A percentile compares a stretch with the other conserved stretches of the same genome.
phyloP scores from a whole-genome alignment of 2,888 invertebrate species.

The Lamellibrachia columna region DNA sequence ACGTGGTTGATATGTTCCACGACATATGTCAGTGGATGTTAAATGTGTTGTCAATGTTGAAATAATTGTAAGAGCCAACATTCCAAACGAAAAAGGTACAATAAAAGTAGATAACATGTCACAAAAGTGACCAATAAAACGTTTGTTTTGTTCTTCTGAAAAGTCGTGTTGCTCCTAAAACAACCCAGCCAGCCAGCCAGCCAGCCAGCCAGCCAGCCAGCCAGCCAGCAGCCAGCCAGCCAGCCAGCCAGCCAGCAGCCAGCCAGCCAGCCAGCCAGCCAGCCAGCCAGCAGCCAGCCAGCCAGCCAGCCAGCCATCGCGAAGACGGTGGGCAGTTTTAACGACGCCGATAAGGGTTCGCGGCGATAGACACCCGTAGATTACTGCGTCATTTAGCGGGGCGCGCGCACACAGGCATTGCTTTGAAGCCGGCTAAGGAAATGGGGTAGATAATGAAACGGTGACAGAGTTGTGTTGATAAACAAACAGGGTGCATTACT shows the following conservation, averaged over 20 bases:
- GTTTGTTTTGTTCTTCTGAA: no score
- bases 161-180: no score
- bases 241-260: neutral
- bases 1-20: no score
- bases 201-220: neutral
- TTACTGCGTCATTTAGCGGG: neutral
- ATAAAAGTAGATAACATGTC: no score
- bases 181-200: neutral
- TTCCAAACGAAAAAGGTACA: no score
- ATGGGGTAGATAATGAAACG: neutral
- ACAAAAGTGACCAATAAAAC: no score
- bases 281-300: neutral
- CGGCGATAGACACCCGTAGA: neutral
- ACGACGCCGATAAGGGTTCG: neutral
- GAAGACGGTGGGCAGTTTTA: neutral
- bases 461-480: conserved; percentile 10
- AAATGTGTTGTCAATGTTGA: no score
- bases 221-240: neutral
- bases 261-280: neutral
- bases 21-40: no score
- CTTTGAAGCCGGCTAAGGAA: neutral
- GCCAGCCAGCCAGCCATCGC: neutral
- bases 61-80: no score
- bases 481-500: conserved; percentile 10
- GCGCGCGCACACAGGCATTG: neutral